Conservation (phyloP, 2,888 invertebrate genomes). For the Latheticus oryzae region DNA sequence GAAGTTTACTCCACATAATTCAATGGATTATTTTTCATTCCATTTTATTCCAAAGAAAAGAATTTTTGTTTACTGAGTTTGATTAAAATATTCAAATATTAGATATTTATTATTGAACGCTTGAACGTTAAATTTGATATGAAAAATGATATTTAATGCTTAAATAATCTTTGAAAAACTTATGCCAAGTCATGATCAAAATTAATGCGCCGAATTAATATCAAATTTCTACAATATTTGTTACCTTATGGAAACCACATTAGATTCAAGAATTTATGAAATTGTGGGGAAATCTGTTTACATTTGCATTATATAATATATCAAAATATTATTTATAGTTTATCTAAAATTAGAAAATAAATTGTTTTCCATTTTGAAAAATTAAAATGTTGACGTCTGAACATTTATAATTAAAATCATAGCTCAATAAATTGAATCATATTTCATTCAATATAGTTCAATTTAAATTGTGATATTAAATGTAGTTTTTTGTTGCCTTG, state of each 20-base stretch:
- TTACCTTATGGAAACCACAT: slow-evolving; percentile 9
- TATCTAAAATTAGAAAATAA: too few relatives aligned
- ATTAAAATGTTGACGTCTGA: too few relatives aligned
- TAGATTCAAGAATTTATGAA: slow-evolving; percentile 17
- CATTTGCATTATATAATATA: too few relatives aligned
- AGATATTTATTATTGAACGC: slow-evolving; percentile 18
- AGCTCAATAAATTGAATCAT: neutral
- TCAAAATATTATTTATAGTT: too few relatives aligned
- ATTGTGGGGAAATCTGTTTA: slow-evolving; percentile 1
- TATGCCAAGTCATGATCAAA: slow-evolving; percentile 33
- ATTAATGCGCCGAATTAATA: slow-evolving; percentile 31
- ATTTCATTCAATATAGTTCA: too few relatives aligned
- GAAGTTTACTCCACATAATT: too few relatives aligned
- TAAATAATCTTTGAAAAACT: slow-evolving; percentile 19
- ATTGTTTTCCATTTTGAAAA: too few relatives aligned
- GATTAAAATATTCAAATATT: slow-evolving; percentile 27
- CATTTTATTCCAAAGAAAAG: slow-evolving; percentile 5
- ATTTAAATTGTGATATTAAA: too few relatives aligned
- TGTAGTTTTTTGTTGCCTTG: too few relatives aligned
- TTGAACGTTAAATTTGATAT: slow-evolving; percentile 9
- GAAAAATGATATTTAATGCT: slow-evolving; percentile 29
- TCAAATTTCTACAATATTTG: slow-evolving; percentile 26
- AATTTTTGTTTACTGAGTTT: slow-evolving; percentile 18
- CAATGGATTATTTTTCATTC: slow-evolving; percentile 11
- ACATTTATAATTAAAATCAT: slow-evolving; percentile 3